Percentiles rank a stretch among this genome's conserved stretches.
These are phyloP conservation scores for Thryonomys swinderianus DNA, from an alignment of 2,113 vertebrate genomes.

Conservation along the genomic window DNA sequence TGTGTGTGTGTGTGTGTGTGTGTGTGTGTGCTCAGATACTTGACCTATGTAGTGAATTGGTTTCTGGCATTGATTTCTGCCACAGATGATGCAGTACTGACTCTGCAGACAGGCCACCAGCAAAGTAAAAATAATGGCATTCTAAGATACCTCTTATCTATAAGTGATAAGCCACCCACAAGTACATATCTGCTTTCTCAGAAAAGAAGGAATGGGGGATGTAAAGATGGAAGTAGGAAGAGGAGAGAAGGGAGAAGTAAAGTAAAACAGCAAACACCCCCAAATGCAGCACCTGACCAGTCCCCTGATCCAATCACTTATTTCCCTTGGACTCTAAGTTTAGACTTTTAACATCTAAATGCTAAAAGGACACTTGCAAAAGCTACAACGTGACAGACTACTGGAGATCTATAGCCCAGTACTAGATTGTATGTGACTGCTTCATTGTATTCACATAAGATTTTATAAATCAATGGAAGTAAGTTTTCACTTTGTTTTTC, in stretches of 20 bases:
- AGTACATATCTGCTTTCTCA: background rate
- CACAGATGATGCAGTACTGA: background rate
- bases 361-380: background rate
- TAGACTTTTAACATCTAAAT: background rate
- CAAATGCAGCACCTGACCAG: background rate
- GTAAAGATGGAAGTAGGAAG: background rate
- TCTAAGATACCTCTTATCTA: background rate
- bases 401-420: background rate
- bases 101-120: background rate
- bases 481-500: background rate
- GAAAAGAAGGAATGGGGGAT: background rate
- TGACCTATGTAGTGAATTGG: background rate
- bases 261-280: background rate
- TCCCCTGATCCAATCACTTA: background rate
- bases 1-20: background rate
- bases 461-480: constrained; percentile 5
- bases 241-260: background rate
- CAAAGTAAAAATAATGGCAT: background rate
- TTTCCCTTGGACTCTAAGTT: background rate
- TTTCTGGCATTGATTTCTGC: background rate
- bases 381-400: background rate
- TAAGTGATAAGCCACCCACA: background rate
- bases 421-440: background rate
- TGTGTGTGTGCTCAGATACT: background rate
- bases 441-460: background rate